A percentile compares a stretch with the other conserved stretches of the same genome.
Evolutionary conservation across 2,113 vertebrate genomes (phyloP).

Genomic region (Sturnira hondurensis): DNA sequence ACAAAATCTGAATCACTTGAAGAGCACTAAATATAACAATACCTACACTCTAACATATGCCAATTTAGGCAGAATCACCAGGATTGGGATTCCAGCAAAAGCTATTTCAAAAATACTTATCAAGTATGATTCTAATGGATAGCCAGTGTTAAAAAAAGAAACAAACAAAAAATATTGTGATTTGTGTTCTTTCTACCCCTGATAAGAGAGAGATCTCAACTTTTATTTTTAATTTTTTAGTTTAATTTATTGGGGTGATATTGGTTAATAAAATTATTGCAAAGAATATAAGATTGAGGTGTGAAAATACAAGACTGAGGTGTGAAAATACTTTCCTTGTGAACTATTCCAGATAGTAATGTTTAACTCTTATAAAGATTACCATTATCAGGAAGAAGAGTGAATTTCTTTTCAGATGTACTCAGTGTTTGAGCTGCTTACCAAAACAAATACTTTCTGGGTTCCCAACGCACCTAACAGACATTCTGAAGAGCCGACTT

Average conservation of each 20-base stretch:
- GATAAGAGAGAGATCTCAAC: not conserved
- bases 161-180: not conserved
- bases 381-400: not conserved
- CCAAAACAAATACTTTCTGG: constrained; percentile 41
- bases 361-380: not conserved
- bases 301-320: not conserved
- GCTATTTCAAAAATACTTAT: not conserved
- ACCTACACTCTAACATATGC: not conserved
- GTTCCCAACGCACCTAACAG: not conserved
- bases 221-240: not conserved
- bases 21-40: not conserved
- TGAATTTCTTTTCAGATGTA: not conserved
- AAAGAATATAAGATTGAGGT: not conserved
- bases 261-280: not conserved
- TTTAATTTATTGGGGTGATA: not conserved
- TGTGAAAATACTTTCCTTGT: not conserved
- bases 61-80: not conserved
- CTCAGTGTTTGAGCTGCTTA: not conserved
- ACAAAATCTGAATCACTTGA: not conserved
- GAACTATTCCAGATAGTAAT: not conserved
- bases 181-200: not conserved
- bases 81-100: not conserved
- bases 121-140: not conserved
- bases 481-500: not conserved
- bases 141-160: not conserved